These are phyloP conservation scores for Cyclopterus lumpus DNA, from an alignment of 2,797 vertebrate genomes.

Conservation along the genomic window DNA sequence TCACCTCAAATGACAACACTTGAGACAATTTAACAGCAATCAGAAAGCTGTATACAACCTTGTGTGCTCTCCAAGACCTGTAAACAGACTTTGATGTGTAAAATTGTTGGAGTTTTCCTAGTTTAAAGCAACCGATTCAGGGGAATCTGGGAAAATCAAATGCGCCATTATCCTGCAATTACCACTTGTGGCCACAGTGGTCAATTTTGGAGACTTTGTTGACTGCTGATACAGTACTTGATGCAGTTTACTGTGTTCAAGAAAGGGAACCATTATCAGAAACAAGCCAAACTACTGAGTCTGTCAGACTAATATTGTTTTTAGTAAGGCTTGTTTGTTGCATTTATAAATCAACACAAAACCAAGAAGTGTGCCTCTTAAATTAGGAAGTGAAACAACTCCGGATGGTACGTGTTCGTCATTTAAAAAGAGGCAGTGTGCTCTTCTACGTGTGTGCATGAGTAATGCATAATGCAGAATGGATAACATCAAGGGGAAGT, in stretches of 20 bases:
- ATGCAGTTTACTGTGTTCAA: background rate
- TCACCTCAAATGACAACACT: no score
- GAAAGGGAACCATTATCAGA: background rate
- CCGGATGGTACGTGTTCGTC: background rate
- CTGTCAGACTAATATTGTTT: background rate
- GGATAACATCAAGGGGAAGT: conserved; percentile 43
- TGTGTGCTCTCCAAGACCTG: background rate
- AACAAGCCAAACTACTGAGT: background rate
- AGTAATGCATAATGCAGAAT: background rate
- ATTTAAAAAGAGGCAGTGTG: conserved; percentile 16
- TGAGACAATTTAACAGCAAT: background rate
- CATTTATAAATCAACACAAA: conserved; percentile 12
- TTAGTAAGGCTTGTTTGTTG: background rate
- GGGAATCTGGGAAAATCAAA: conserved; percentile 18
- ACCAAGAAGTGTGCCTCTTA: conserved; percentile 33
- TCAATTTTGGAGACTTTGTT: no score
- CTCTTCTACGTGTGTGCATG: background rate
- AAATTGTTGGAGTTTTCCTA: background rate
- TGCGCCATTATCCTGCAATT: background rate
- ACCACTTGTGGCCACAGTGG: background rate
- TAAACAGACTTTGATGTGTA: background rate
- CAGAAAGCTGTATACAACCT: no score
- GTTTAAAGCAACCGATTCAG: conserved; percentile 5
- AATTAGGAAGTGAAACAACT: conserved; percentile 54
- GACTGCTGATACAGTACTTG: background rate